Percentiles rank a stretch among this genome's conserved stretches.
phyloP scores from a whole-genome alignment of 23 tunicate species.

The Diplosoma virens region DNA sequence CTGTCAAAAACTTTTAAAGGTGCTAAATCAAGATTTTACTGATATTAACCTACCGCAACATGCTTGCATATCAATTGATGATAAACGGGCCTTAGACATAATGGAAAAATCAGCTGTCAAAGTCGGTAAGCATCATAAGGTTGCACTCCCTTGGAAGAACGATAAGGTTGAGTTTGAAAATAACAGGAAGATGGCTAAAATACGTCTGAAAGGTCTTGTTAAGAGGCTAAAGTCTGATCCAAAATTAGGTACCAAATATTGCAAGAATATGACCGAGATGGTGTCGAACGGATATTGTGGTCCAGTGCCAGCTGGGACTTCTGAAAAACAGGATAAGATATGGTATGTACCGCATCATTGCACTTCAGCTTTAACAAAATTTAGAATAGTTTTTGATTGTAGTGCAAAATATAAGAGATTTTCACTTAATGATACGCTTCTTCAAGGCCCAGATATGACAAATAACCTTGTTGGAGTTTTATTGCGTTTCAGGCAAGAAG shows the following conservation, averaged over 20 bases:
- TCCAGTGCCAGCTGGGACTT: not conserved
- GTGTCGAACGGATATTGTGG: not conserved
- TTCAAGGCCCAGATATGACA: constrained; percentile 7
- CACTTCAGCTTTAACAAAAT: not conserved
- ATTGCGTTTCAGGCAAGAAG: not conserved
- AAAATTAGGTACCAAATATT: not conserved
- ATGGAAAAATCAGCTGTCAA: too few species aligned
- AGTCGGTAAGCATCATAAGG: not conserved
- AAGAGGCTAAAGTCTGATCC: not conserved
- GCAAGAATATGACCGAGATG: constrained; percentile 1
- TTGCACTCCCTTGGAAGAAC: constrained; percentile 1
- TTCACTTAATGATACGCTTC: not conserved
- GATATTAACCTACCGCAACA: too few species aligned
- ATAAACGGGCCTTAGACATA: too few species aligned
- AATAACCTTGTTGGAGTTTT: constrained; percentile 2
- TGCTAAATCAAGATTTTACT: too few species aligned
- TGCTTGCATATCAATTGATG: too few species aligned
- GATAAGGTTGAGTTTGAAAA: constrained; percentile 3
- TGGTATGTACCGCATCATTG: constrained; percentile 19
- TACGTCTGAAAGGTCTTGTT: constrained; percentile 6
- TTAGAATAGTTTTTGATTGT: constrained; percentile 10
- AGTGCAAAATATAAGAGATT: not conserved
- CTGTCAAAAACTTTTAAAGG: too few species aligned
- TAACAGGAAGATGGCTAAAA: constrained; percentile 22
- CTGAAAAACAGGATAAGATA: not conserved